Conservation (phyloP, 1,140 invertebrate species). For the Habropoda laboriosa region DNA sequence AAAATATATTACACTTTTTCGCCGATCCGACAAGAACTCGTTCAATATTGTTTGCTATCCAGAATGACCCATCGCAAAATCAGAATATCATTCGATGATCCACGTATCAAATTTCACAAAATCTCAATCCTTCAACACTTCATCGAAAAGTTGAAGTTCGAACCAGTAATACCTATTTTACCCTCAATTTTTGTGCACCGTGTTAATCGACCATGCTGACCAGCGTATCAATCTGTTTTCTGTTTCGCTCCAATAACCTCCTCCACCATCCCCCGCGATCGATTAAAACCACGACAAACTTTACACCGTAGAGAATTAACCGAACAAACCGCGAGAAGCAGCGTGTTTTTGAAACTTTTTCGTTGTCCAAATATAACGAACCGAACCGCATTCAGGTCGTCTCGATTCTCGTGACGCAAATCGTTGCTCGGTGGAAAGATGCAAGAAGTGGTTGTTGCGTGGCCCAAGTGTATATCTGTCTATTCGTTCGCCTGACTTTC, state of each 20-base stretch:
- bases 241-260: conserved; percentile 8
- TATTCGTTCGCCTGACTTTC: conserved; percentile 40
- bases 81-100: no score
- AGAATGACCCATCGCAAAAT: no score
- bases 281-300: not conserved
- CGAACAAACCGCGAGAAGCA: not conserved
- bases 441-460: conserved; percentile 54
- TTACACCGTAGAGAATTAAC: not conserved
- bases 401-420: conserved; percentile 49
- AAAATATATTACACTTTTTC: no score
- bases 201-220: not conserved
- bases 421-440: conserved; percentile 28
- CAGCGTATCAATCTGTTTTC: not conserved
- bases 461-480: conserved; percentile 47
- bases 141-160: no score
- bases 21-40: no score
- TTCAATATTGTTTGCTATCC: no score
- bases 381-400: not conserved
- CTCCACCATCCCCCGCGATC: not conserved
- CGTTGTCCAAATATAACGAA: not conserved
- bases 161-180: not conserved
- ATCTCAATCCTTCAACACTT: no score
- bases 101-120: no score
- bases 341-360: not conserved
- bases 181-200: not conserved